phyloP scores from a whole-genome alignment of 2,888 invertebrate species.

The Perdita meconis region DNA sequence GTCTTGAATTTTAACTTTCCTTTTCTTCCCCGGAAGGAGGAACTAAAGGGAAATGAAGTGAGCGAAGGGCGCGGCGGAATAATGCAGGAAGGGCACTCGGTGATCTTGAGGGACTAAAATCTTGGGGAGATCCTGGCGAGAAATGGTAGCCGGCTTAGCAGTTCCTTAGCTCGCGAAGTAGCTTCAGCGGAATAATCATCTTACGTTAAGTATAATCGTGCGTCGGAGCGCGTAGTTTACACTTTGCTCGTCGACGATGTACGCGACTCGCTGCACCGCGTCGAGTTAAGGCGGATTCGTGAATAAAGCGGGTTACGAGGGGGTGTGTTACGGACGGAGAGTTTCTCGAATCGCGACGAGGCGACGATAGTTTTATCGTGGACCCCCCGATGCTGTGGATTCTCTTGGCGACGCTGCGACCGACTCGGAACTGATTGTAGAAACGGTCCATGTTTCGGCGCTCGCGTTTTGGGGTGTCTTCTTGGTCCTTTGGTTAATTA shows the following conservation, averaged over 20 bases:
- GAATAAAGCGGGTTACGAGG: slow-evolving; percentile 29
- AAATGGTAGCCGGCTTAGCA: slow-evolving; percentile 34
- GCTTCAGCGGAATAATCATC: slow-evolving; percentile 65
- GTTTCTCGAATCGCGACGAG: slow-evolving; percentile 26
- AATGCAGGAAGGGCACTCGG: too few species aligned
- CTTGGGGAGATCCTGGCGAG: slow-evolving; percentile 25
- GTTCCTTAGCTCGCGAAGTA: slow-evolving; percentile 30
- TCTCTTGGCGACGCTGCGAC: too few species aligned
- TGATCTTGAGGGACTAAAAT: not conserved
- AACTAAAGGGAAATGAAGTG: too few species aligned
- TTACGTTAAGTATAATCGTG: slow-evolving; percentile 60
- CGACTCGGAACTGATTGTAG: too few species aligned
- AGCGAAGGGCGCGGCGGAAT: too few species aligned
- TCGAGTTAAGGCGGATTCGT: slow-evolving; percentile 43
- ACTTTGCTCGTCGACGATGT: slow-evolving; percentile 41
- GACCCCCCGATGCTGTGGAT: not conserved
- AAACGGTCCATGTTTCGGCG: too few species aligned
- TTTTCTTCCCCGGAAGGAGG: too few species aligned
- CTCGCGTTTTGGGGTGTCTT: too few species aligned
- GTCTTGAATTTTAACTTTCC: too few species aligned
- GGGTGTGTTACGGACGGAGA: slow-evolving; percentile 12
- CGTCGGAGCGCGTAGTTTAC: slow-evolving; percentile 57
- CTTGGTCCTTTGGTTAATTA: too few species aligned
- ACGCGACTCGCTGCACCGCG: not conserved
- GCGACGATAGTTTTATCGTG: slow-evolving; percentile 8